Evolutionary conservation across 2,888 invertebrate species (phyloP).

Genomic region (Magallana nippona): DNA sequence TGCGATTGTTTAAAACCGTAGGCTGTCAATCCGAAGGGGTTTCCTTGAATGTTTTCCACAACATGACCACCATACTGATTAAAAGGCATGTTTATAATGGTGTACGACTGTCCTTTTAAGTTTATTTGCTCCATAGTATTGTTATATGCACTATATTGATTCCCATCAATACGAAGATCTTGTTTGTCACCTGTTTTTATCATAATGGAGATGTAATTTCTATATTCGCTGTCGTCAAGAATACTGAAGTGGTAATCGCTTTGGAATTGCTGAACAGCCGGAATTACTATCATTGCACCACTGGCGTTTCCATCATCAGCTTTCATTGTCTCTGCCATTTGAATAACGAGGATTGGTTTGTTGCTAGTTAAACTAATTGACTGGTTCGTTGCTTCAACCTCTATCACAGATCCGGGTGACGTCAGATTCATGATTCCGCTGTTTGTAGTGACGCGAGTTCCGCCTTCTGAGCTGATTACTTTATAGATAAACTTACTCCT

Average conservation of each 20-base stretch:
- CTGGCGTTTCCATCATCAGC: background rate
- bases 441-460: background rate
- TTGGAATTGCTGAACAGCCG: background rate
- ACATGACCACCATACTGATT: background rate
- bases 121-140: background rate
- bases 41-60: background rate
- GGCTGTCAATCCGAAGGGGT: constrained; percentile 13
- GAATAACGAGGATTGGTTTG: constrained; percentile 32
- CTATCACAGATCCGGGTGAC: background rate
- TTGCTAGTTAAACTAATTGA: constrained; percentile 14
- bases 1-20: constrained; percentile 24
- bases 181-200: background rate
- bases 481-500: background rate
- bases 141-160: background rate
- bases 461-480: background rate
- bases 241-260: constrained; percentile 20
- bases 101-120: constrained; percentile 4
- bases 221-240: background rate
- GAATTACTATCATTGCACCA: constrained; percentile 37
- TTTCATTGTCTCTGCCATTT: constrained; percentile 13
- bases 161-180: background rate
- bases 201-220: constrained; percentile 12
- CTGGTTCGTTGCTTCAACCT: background rate
- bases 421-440: background rate
- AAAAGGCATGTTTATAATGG: background rate